These are phyloP conservation scores for Eublepharis macularius DNA, from an alignment of 2,113 vertebrate species.

Conservation along the genomic window DNA sequence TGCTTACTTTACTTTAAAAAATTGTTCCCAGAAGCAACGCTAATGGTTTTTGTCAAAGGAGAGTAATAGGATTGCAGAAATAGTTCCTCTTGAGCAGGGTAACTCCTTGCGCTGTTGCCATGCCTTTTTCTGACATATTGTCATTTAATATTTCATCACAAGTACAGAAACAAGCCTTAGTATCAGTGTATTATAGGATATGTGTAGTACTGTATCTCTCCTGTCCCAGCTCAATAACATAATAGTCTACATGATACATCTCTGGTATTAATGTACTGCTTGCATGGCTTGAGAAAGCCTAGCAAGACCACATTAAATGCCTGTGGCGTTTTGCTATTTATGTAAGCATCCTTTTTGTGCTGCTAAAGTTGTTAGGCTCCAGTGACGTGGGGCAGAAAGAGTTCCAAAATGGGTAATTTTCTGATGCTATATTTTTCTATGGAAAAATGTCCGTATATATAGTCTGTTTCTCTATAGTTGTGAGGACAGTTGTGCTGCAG, in stretches of 20 bases:
- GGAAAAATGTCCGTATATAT: too few relatives aligned
- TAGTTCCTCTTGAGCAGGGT: neutral
- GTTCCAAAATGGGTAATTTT: too few relatives aligned
- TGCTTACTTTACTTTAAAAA: neutral
- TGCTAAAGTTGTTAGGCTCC: neutral
- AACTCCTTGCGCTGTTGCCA: neutral
- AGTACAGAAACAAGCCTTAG: neutral
- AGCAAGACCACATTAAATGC: neutral
- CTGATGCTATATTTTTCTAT: too few relatives aligned
- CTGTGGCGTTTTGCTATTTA: too few relatives aligned
- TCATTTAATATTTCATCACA: neutral
- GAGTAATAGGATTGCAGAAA: neutral
- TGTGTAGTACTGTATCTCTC: neutral
- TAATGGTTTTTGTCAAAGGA: neutral
- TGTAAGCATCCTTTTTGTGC: neutral
- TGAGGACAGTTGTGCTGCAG: too few relatives aligned
- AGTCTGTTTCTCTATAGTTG: too few relatives aligned
- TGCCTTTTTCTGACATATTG: neutral
- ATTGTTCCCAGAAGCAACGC: neutral
- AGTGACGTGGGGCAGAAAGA: too few relatives aligned
- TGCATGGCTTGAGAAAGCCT: neutral
- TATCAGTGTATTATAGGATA: neutral
- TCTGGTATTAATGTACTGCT: neutral
- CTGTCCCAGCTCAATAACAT: neutral
- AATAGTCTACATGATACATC: neutral